Conservation (phyloP, 2,797 vertebrate species). For the Pelobates cultripes region DNA sequence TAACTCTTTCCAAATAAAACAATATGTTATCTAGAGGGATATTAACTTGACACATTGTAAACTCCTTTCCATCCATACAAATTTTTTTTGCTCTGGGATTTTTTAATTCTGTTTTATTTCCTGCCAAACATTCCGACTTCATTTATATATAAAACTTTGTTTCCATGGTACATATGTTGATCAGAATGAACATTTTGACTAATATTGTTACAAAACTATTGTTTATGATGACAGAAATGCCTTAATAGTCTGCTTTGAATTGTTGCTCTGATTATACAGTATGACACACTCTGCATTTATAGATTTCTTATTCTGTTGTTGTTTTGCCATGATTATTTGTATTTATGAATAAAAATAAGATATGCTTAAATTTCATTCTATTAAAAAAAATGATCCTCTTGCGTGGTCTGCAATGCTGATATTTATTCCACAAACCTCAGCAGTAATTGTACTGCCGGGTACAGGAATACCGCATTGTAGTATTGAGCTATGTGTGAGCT, state of each 20-base stretch:
- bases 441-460: too few relatives aligned
- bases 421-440: too few relatives aligned
- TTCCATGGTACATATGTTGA: background rate
- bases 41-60: too few relatives aligned
- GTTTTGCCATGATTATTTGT: too few relatives aligned
- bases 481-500: too few relatives aligned
- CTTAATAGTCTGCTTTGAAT: background rate
- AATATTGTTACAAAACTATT: background rate
- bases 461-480: too few relatives aligned
- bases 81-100: background rate
- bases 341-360: too few relatives aligned
- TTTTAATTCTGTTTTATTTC: background rate
- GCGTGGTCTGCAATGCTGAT: too few relatives aligned
- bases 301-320: background rate
- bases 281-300: background rate
- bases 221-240: background rate
- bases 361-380: too few relatives aligned
- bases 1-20: slow-evolving; percentile 16
- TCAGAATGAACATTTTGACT: background rate
- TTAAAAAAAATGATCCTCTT: too few relatives aligned
- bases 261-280: background rate
- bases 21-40: background rate
- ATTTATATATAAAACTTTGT: background rate
- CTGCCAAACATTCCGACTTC: background rate
- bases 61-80: background rate